Evolutionary conservation across 2,888 invertebrate species (phyloP).

Genomic region (Tipula lateralis): DNA sequence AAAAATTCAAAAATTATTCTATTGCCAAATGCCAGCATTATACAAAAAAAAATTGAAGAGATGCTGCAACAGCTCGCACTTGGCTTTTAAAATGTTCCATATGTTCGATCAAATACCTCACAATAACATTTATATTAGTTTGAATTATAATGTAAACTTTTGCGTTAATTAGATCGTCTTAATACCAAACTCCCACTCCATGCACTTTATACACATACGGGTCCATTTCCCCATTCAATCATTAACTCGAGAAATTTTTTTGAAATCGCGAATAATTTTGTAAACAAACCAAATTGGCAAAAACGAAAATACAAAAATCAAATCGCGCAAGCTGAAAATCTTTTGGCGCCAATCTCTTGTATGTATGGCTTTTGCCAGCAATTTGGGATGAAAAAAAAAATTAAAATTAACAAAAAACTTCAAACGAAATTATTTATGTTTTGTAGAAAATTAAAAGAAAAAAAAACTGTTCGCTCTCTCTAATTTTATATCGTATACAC

Average conservation of each 20-base stretch:
- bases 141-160: too few species aligned
- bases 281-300: not conserved
- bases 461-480: not conserved
- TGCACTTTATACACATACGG: not conserved
- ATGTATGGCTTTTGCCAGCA: too few species aligned
- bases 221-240: not conserved
- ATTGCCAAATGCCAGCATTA: too few species aligned
- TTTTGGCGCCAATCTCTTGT: not conserved
- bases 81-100: too few species aligned
- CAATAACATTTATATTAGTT: too few species aligned
- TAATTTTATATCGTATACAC: not conserved
- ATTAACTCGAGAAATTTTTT: not conserved
- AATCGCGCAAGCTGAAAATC: not conserved
- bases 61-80: too few species aligned
- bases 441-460: not conserved
- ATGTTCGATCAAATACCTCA: too few species aligned
- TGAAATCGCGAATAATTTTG: not conserved
- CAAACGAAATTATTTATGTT: constrained; percentile 19
- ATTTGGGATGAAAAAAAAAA: not conserved
- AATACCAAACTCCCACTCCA: not conserved
- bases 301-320: not conserved
- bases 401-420: not conserved
- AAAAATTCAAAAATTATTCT: too few species aligned
- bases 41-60: too few species aligned
- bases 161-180: too few species aligned